Conservation (phyloP, 2,888 invertebrate species). For the Icerya purchasi region DNA sequence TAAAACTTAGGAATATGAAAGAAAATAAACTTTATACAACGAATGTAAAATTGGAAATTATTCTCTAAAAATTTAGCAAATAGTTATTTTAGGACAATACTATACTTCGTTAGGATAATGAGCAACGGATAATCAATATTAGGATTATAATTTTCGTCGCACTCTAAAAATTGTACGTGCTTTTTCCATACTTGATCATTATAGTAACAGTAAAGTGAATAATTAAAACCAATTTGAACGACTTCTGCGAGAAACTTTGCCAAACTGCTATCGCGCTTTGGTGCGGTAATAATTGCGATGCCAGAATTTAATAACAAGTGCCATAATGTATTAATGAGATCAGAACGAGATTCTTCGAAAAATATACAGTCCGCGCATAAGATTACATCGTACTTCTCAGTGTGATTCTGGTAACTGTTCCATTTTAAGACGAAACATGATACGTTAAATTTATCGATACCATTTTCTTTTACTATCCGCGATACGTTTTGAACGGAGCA, state of each 20-base stretch:
- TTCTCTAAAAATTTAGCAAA: too few species aligned
- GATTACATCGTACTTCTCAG: conserved; percentile 39
- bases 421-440: conserved; percentile 31
- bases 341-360: conserved; percentile 47
- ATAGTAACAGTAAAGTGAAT: conserved; percentile 36
- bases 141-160: conserved; percentile 39
- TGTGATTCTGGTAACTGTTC: conserved; percentile 21
- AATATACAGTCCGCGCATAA: conserved; percentile 60
- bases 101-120: conserved; percentile 35
- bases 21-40: too few species aligned
- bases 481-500: conserved; percentile 49
- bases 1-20: too few species aligned
- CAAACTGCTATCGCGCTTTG: conserved; percentile 47
- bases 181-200: conserved; percentile 44
- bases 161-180: conserved; percentile 34
- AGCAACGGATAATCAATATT: conserved; percentile 50
- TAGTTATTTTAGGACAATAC: too few species aligned
- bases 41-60: too few species aligned
- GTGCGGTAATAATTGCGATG: conserved; percentile 51
- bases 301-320: conserved; percentile 37
- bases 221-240: conserved; percentile 33
- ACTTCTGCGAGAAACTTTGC: conserved; percentile 42
- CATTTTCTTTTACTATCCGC: conserved; percentile 41
- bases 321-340: conserved; percentile 44
- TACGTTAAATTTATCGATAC: conserved; percentile 27